These are phyloP conservation scores for Toxostoma redivivum DNA, from an alignment of 2,113 vertebrate genomes.

Conservation along the genomic window DNA sequence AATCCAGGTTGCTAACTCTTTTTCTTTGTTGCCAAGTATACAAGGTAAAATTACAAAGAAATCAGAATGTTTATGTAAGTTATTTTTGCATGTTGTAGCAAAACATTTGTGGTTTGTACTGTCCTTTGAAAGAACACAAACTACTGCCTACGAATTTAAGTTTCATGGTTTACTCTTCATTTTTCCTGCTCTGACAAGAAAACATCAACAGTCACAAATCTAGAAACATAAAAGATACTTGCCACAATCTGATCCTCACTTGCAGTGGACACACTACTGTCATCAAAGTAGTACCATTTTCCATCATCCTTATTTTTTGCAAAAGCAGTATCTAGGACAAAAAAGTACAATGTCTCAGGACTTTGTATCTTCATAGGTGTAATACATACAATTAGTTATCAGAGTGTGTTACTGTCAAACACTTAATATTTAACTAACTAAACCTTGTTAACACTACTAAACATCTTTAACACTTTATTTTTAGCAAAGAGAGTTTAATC, in stretches of 20 bases:
- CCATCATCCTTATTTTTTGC: conserved; percentile 94
- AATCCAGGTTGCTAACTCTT: not conserved
- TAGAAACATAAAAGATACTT: conserved; percentile 69
- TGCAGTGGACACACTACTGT: conserved; percentile 92
- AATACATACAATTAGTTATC: not conserved
- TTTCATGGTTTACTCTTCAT: not conserved
- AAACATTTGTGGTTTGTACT: not conserved
- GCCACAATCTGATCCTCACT: conserved; percentile 97
- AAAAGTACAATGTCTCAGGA: not conserved
- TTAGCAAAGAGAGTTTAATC: not conserved
- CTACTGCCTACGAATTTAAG: not conserved
- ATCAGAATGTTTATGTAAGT: not conserved
- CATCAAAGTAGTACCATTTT: conserved; percentile 98
- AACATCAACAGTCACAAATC: not conserved
- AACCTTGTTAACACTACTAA: not conserved
- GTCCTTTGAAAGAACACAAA: not conserved
- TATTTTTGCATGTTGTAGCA: not conserved
- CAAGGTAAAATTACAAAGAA: not conserved
- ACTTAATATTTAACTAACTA: not conserved
- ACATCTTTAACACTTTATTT: not conserved
- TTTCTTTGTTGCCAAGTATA: not conserved
- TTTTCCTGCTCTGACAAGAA: not conserved
- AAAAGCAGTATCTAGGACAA: conserved; percentile 89
- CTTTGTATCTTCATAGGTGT: not conserved
- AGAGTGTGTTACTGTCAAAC: not conserved